Evolutionary conservation across 2,113 vertebrate species (phyloP).

Genomic region (Myotis davidii): DNA sequence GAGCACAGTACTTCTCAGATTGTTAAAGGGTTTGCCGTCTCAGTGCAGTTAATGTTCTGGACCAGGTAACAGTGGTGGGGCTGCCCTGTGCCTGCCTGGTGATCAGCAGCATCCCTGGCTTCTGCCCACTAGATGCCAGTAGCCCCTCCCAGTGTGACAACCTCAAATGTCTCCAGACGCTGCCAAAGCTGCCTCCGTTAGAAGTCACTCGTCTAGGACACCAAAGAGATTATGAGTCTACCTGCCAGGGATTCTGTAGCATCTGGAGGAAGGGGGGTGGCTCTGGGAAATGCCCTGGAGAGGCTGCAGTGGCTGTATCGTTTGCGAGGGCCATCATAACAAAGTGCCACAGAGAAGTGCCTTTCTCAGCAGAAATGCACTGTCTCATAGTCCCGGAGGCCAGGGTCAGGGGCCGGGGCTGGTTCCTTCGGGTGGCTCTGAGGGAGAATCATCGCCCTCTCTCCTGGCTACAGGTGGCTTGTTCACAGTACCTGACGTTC

Average conservation of each 20-base stretch:
- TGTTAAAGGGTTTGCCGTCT: background rate
- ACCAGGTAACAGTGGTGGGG: background rate
- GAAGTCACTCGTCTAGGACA: background rate
- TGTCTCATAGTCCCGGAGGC: background rate
- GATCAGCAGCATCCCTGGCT: too few species aligned
- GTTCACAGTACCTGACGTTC: background rate
- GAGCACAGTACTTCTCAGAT: too few species aligned
- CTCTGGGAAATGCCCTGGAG: background rate
- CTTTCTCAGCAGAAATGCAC: background rate
- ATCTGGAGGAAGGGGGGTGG: background rate
- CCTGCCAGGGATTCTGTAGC: background rate
- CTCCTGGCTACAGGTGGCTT: background rate
- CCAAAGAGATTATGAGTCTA: background rate
- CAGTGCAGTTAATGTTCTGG: too few species aligned
- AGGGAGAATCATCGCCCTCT: background rate
- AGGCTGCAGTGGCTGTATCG: background rate
- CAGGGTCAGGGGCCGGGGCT: background rate
- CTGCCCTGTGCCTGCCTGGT: rapidly evolving
- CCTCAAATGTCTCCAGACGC: background rate
- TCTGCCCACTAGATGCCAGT: background rate
- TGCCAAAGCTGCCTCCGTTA: background rate
- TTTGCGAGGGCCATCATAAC: background rate
- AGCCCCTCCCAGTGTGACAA: background rate
- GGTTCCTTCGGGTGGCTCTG: background rate
- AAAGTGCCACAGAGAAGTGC: background rate